Base-by-base conservation (phyloP, 1,140 invertebrate genomes). In the Ceratina australensis region DNA sequence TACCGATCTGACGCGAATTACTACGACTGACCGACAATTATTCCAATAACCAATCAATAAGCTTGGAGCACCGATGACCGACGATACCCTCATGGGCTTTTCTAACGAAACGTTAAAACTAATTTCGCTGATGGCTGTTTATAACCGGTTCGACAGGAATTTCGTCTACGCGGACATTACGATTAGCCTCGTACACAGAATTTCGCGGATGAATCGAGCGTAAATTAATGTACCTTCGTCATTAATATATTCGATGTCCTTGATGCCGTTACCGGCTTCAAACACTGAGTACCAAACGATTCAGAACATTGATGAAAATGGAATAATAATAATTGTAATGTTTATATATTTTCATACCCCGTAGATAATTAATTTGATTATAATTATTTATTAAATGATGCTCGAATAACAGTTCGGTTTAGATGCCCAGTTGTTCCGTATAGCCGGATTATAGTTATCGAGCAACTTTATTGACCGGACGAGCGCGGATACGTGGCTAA, bases 21-120 rank as follows among this genome's bases (percentile, higher is more conserved):
- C 26, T 66, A 47, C 22, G 75, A 63, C 76, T 52, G 67, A 5
- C n/a, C 49, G 54, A 24, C 79, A 63, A 81, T 83, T 81, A 81
- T 76, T 57, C 66, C 68, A 67, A 81, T 79, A 78, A 81, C 79
- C 76, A 79, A 81, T 84, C 76, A 71, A 84, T 79, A 77, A 20
- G 49, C 71, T 24, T 42, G 33, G 75, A 20, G 47, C 63, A 56
- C 47, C 60, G 20, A 52, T 61, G 16, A 13, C 22, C 18, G 50
- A 10, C 0, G 33, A 42, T 42, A 42, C 33, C 28, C 47, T 28
- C 59, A 42, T 42, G 52, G 64, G 22, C 22, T 57, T 42, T 42
- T 72, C 64, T 73, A 78, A 83, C 73, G 66, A 84, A 83, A 78
- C 78, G 68, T 78, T 68, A 81, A 80, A 78, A 83, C 61, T 78